Conservation (phyloP, 1,140 invertebrate species). For the Leptestheria dahalacensis region DNA sequence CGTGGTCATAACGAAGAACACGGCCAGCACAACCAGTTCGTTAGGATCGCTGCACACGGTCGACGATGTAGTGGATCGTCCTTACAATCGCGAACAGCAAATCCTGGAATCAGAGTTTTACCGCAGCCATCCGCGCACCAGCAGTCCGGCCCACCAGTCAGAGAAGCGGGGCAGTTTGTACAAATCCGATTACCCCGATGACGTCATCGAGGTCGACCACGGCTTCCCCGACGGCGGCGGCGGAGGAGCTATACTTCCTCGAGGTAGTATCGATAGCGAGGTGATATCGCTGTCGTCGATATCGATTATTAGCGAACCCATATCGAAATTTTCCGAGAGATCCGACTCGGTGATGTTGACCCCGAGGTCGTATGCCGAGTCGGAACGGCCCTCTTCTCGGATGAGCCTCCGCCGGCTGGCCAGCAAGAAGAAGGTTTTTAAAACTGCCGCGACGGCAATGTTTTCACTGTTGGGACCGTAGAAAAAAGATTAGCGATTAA, state of each 20-base stretch:
- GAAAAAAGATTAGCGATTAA: conserved; percentile 1
- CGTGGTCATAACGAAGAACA: background rate
- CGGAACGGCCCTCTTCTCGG: background rate
- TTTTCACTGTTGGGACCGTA: conserved; percentile 18
- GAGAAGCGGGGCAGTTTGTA: background rate
- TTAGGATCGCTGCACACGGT: background rate
- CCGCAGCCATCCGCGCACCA: background rate
- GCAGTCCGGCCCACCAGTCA: background rate
- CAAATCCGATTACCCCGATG: background rate
- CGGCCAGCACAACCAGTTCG: background rate
- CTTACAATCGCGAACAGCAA: background rate
- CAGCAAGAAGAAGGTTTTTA: conserved; percentile 4
- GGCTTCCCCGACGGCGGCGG: background rate
- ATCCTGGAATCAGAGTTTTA: background rate
- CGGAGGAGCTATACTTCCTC: background rate
- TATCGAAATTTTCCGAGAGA: background rate
- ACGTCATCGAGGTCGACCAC: conserved; percentile 6
- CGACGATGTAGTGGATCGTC: background rate
- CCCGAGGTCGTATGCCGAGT: conserved; percentile 3
- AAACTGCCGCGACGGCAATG: conserved; percentile 8
- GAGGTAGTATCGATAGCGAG: conserved; percentile 3
- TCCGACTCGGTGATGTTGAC: conserved; percentile 4
- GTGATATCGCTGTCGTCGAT: conserved; percentile 9
- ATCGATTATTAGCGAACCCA: conserved; percentile 12
- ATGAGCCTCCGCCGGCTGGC: background rate